Percentiles rank a stretch among this genome's conserved stretches.
phyloP scores from a whole-genome alignment of 2,113 vertebrate genomes.

The Alectura lathami region DNA sequence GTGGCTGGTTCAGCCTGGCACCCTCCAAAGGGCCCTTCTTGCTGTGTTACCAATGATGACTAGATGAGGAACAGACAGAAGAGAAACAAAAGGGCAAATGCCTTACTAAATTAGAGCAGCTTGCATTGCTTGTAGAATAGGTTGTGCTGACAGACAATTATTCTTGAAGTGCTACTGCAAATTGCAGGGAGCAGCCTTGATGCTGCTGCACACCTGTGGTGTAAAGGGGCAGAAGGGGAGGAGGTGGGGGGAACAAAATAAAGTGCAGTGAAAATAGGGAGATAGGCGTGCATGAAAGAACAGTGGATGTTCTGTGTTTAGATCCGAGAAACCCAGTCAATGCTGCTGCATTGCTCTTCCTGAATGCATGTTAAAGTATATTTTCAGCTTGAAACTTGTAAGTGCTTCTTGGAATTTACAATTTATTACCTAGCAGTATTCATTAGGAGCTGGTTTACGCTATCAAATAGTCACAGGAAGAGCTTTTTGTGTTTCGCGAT shows the following conservation, averaged over 20 bases:
- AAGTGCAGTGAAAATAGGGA: background rate
- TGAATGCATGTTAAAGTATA: background rate
- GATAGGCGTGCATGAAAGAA: background rate
- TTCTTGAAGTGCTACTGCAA: conserved; percentile 15
- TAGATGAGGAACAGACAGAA: background rate
- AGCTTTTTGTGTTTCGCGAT: background rate
- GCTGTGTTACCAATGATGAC: background rate
- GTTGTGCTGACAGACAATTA: background rate
- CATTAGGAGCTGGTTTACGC: background rate
- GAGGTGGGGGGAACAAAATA: background rate
- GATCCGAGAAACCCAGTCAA: background rate
- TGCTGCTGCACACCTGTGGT: background rate
- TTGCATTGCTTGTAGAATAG: background rate
- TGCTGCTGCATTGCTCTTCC: background rate
- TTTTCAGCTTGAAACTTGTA: conserved; percentile 12
- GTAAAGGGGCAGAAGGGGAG: background rate
- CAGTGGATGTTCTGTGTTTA: background rate
- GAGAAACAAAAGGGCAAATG: background rate
- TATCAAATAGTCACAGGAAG: conserved; percentile 3
- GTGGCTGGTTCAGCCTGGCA: conserved; percentile 1
- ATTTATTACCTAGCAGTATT: background rate
- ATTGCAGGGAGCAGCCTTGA: background rate
- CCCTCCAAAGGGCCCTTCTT: background rate
- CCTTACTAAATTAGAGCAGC: background rate
- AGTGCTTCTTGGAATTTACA: background rate